These are phyloP conservation scores for Anas bernieri DNA, from an alignment of 2,797 vertebrate genomes.

Conservation along the genomic window DNA sequence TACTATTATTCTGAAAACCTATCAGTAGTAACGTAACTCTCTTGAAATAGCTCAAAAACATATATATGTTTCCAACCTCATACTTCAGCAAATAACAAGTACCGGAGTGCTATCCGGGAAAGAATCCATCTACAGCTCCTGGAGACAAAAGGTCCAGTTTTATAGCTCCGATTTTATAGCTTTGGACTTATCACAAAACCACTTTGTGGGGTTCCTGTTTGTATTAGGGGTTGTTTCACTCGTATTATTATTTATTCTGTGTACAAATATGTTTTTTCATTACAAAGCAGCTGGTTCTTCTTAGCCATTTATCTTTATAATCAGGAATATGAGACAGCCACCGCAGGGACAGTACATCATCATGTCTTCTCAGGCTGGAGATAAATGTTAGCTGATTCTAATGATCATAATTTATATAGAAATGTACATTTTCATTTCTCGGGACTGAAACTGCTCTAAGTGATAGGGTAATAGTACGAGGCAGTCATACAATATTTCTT, in stretches of 20 bases:
- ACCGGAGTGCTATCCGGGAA: neutral
- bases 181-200: neutral
- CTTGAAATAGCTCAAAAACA: conserved; percentile 36
- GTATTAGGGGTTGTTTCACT: neutral
- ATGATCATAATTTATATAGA: neutral
- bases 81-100: neutral
- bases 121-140: neutral
- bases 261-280: neutral
- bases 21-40: conserved; percentile 8
- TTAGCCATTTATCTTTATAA: conserved; percentile 31
- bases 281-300: conserved; percentile 20
- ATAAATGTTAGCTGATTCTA: conserved; percentile 15
- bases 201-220: neutral
- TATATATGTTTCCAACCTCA: conserved; percentile 15
- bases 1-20: conserved; percentile 14
- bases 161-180: neutral
- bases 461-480: neutral
- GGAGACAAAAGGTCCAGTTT: neutral
- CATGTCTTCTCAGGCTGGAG: conserved; percentile 18
- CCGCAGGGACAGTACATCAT: conserved; percentile 7
- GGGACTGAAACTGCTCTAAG: neutral
- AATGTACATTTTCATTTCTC: conserved; percentile 18
- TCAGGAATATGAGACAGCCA: neutral
- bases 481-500: neutral
- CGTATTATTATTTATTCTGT: conserved; percentile 1